These are phyloP conservation scores for Pangasius djambal DNA, from an alignment of 2,797 vertebrate species.

Conservation along the genomic window DNA sequence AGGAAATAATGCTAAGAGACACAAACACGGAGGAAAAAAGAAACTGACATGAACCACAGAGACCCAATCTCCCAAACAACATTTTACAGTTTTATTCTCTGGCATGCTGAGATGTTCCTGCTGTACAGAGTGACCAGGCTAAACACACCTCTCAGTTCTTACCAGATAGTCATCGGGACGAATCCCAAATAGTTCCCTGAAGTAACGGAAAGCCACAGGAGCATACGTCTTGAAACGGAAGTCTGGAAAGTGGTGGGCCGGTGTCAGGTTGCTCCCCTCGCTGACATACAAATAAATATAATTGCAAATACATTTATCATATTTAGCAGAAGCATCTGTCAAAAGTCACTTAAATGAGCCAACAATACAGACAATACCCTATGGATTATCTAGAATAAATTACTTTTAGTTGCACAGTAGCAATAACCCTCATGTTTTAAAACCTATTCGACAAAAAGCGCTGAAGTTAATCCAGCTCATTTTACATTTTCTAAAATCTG, in stretches of 20 bases:
- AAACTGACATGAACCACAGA: not conserved
- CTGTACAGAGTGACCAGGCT: not conserved
- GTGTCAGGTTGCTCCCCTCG: slow-evolving; percentile 90
- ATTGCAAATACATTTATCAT: not conserved
- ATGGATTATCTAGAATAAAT: too few species aligned
- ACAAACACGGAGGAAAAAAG: not conserved
- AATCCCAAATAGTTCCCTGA: slow-evolving; percentile 89
- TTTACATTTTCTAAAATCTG: not conserved
- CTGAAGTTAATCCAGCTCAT: not conserved
- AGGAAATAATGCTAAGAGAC: not conserved
- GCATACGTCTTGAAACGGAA: slow-evolving; percentile 92
- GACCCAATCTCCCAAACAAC: not conserved
- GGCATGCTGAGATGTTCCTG: not conserved
- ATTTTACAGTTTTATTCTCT: not conserved
- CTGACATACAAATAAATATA: slow-evolving; percentile 65
- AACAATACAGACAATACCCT: not conserved
- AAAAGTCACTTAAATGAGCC: not conserved
- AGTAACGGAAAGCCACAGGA: slow-evolving; percentile 88
- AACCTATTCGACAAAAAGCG: not conserved
- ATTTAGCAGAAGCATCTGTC: not conserved
- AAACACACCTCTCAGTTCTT: slow-evolving; percentile 42
- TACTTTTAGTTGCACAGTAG: not conserved
- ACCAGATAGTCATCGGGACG: slow-evolving; percentile 90
- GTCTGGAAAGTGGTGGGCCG: slow-evolving; percentile 87
- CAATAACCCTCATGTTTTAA: not conserved